Conservation (phyloP, 2,888 invertebrate genomes). For the Lepeophtheirus nordmannii region DNA sequence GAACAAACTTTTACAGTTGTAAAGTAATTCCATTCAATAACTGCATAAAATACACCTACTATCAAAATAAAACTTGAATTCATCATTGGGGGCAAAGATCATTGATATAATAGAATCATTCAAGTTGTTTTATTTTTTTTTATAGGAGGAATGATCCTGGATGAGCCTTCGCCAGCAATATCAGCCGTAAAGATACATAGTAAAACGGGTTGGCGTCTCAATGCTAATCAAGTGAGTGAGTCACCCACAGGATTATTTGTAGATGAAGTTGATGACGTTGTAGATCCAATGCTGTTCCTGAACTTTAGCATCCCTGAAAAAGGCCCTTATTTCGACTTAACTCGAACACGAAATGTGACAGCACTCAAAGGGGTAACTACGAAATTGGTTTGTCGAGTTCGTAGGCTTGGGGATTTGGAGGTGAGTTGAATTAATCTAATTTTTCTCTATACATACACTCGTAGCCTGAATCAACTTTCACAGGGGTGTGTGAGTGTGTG, state of each 20-base stretch:
- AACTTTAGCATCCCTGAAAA: slow-evolving; percentile 3
- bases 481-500: no score
- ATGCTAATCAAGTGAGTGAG: neutral
- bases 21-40: no score
- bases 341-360: slow-evolving; percentile 15
- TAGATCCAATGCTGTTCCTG: neutral
- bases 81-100: no score
- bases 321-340: slow-evolving; percentile 6
- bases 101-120: no score
- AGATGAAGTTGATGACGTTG: slow-evolving; percentile 2
- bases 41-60: no score
- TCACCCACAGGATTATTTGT: neutral
- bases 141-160: no score
- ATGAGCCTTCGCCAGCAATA: neutral
- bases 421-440: neutral
- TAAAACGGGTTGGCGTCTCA: neutral
- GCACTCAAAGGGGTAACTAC: slow-evolving; percentile 15
- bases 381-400: slow-evolving; percentile 11
- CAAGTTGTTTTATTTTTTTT: no score
- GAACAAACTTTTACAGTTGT: no score
- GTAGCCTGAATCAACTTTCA: no score
- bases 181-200: neutral
- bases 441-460: no score
- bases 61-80: no score
- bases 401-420: slow-evolving; percentile 9